phyloP scores from a whole-genome alignment of 2,888 invertebrate species.

The Gortyna flavago region DNA sequence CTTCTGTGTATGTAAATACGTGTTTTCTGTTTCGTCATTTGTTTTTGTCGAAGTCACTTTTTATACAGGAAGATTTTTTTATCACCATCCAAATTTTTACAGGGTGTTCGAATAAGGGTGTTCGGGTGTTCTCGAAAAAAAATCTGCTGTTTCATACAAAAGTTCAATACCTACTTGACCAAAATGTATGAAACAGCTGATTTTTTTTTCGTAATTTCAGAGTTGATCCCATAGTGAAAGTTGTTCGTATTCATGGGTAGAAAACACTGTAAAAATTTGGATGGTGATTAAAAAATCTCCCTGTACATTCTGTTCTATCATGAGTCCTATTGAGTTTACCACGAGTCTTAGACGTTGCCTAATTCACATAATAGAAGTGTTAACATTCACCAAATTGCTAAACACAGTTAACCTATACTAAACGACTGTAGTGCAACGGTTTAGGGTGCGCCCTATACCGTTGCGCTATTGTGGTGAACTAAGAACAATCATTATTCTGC shows the following conservation, averaged over 20 bases:
- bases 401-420: constrained; percentile 22
- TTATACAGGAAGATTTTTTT: no score
- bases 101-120: no score
- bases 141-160: no score
- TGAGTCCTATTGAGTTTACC: background rate
- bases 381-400: constrained; percentile 19
- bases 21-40: constrained; percentile 16
- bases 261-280: no score
- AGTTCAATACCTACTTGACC: no score
- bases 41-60: constrained; percentile 9
- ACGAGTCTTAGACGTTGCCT: constrained; percentile 10
- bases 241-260: no score
- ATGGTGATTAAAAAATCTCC: no score
- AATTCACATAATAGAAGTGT: constrained; percentile 12
- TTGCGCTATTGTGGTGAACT: background rate
- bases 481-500: background rate
- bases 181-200: no score
- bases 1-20: constrained; percentile 29
- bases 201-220: no score
- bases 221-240: no score
- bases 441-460: background rate
- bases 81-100: no score
- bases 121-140: no score
- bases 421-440: background rate
- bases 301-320: background rate